Base-by-base conservation (phyloP, 2,888 invertebrate genomes). In the Norana najaformis region DNA sequence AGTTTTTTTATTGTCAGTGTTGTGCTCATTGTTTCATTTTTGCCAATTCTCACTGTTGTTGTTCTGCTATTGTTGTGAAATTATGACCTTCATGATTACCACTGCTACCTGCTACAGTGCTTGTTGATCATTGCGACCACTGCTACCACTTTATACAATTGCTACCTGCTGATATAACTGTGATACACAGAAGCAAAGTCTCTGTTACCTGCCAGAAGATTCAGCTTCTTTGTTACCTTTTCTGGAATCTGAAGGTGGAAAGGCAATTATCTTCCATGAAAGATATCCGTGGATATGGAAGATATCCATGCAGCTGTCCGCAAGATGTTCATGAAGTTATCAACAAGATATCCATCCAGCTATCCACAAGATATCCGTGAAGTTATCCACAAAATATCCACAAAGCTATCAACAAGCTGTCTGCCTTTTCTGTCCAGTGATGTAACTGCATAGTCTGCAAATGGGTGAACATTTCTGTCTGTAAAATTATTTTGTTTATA, bases 21-120 rank as follows among this genome's bases (percentile, higher is more conserved):
- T 69, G 69, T 69, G n/a, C 69, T n/a, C 16, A n/a, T 69, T 69
- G 69, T 69, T 69, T n/a, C 69, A 69, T 69, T 69, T 69, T 69
- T 69, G 30, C 69, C 69, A 69, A 11, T 53, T 53, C 23, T 69
- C 16, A n/a, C 16, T 69, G 69, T 69, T 69, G 69, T 69, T 69
- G 69, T n/a, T 69, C 69, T 11, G 30, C n/a, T 11, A 13, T 13
- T 69, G n/a, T n/a, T 69, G 69, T 69, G 8, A 30, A 69, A 8
- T 69, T 69, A n/a, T 8, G 47, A 47, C n/a, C 69, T 69, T 69
- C n/a, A 8, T n/a, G 30, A n/a, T 69, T 69, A 16, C 14, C 16
- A n/a, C n/a, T n/a, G 2, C 53, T 53, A 53, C 30, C 53, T 53
- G 53, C 53, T 53, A 3, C 41, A 41, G 5, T 14, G 41, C 13